Conservation (phyloP, 2,888 invertebrate species). For the Ophioninae sp. region DNA sequence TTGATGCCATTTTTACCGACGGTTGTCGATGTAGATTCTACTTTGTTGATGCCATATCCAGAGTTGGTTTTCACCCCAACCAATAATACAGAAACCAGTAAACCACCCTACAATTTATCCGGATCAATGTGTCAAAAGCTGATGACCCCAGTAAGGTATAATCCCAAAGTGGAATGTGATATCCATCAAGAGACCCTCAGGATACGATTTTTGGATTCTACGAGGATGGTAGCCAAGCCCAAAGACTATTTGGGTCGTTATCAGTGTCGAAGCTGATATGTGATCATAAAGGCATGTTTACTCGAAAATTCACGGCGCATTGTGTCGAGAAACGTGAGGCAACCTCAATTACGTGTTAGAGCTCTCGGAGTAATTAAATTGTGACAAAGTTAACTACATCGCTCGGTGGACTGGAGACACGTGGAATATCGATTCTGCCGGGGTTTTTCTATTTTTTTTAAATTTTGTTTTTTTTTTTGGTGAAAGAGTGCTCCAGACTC, state of each 20-base stretch:
- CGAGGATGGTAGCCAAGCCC: no score
- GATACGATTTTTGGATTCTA: no score
- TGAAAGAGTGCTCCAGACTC: conserved; percentile 16
- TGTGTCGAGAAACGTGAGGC: not conserved
- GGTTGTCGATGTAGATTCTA: not conserved
- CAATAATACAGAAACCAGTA: not conserved
- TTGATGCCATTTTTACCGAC: conserved; percentile 39
- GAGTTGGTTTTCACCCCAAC: not conserved
- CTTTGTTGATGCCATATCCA: not conserved
- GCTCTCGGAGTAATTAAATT: conserved; percentile 67
- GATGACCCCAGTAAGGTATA: not conserved
- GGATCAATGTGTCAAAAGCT: not conserved
- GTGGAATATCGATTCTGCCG: conserved; percentile 31
- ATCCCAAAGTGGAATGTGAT: not conserved
- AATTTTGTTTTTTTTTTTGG: not conserved
- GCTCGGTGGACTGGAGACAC: conserved; percentile 51
- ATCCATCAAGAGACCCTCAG: not conserved
- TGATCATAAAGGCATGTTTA: not conserved
- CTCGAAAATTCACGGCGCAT: not conserved
- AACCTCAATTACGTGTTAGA: not conserved
- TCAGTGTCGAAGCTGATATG: not conserved
- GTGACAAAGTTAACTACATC: conserved; percentile 61
- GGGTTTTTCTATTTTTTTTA: no score
- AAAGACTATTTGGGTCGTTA: no score
- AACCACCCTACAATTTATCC: not conserved